Percentiles rank a stretch among this genome's conserved stretches.
Evolutionary conservation across 2,888 invertebrate species (phyloP).

Genomic region (Eupithecia subfuscata): DNA sequence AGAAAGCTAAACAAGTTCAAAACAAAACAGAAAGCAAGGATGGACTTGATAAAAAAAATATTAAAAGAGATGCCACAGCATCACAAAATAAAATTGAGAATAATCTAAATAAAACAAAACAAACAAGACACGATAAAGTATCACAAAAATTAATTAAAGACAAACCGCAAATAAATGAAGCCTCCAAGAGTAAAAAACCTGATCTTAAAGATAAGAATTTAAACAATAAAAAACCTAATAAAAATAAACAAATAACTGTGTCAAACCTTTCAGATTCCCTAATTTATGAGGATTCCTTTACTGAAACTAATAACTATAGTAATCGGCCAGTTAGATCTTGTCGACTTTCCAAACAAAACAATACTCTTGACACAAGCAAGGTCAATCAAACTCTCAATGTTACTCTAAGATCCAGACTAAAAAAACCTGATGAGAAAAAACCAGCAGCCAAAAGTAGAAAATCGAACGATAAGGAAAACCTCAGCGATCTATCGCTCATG

Average conservation of each 20-base stretch:
- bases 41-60: constrained; percentile 18
- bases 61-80: constrained; percentile 15
- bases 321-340: constrained; percentile 47
- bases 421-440: constrained; percentile 1
- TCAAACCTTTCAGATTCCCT: constrained; percentile 24
- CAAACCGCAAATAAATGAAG: constrained; percentile 11
- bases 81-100: neutral
- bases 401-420: constrained; percentile 31
- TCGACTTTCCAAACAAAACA: constrained; percentile 39
- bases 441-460: neutral
- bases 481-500: constrained; percentile 31
- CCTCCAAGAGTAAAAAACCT: constrained; percentile 9
- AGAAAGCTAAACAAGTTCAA: constrained; percentile 24
- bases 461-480: constrained; percentile 12
- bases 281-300: constrained; percentile 20
- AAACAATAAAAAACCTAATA: neutral
- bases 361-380: constrained; percentile 32
- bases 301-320: constrained; percentile 39
- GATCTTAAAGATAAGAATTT: constrained; percentile 17
- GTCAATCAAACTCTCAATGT: constrained; percentile 29
- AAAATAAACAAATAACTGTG: neutral
- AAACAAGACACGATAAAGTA: constrained; percentile 6
- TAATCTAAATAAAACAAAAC: neutral
- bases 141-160: neutral
- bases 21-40: constrained; percentile 25